Conservation (phyloP, 2,113 vertebrate genomes). For the Poeciliopsis prolifica region DNA sequence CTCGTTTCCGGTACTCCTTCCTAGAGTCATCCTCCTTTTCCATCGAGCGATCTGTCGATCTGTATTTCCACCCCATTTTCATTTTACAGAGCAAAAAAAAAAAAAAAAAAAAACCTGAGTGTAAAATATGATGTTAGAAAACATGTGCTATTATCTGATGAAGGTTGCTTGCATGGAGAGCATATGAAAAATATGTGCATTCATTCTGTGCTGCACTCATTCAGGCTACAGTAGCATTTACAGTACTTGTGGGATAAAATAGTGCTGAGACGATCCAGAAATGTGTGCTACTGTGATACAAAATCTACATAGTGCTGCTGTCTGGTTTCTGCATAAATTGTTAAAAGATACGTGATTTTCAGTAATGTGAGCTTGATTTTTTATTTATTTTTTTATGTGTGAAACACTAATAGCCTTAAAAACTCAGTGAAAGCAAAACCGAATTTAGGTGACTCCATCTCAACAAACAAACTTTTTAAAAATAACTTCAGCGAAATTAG, state of each 20-base stretch:
- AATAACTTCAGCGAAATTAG: constrained; percentile 35
- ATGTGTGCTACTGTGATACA: constrained; percentile 65
- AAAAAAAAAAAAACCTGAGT: constrained; percentile 74
- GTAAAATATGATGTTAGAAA: constrained; percentile 61
- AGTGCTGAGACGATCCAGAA: constrained; percentile 39
- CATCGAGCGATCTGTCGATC: constrained; percentile 33
- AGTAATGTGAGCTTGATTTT: constrained; percentile 12
- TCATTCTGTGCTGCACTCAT: constrained; percentile 58
- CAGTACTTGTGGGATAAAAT: constrained; percentile 68
- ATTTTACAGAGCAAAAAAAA: constrained; percentile 60
- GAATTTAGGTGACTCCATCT: constrained; percentile 23
- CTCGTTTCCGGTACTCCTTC: constrained; percentile 1
- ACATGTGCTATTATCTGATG: constrained; percentile 60
- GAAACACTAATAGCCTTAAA: constrained; percentile 25
- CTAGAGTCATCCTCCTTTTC: constrained; percentile 24
- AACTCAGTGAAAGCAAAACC: constrained; percentile 14
- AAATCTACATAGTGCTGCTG: constrained; percentile 48
- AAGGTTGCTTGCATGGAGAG: constrained; percentile 45
- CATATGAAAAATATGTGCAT: constrained; percentile 46
- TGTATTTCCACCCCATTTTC: constrained; percentile 35
- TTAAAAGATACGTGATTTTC: constrained; percentile 10
- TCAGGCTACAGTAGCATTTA: constrained; percentile 72
- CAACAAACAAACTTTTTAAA: constrained; percentile 29
- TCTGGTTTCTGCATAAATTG: constrained; percentile 62
- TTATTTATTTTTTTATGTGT: background rate